phyloP scores from a whole-genome alignment of 2,797 vertebrate species.

The Tokudaia tokunoshimensis region DNA sequence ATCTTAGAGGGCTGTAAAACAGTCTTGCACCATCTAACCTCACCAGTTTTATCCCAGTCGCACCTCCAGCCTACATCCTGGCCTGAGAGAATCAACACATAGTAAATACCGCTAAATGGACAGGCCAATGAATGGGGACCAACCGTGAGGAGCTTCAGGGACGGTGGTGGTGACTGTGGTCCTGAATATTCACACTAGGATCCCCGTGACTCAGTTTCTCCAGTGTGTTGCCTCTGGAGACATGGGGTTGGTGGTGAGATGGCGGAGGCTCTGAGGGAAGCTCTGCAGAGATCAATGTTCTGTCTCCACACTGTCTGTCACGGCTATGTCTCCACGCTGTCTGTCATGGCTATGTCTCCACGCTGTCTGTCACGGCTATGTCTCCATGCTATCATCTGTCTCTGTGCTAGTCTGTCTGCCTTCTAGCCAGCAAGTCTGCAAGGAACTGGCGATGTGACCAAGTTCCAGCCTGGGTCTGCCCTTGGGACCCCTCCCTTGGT shows the following conservation, averaged over 20 bases:
- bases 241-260: neutral
- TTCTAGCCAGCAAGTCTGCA: neutral
- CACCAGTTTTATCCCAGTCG: neutral
- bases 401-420: neutral
- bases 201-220: fast-evolving
- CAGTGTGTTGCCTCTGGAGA: neutral
- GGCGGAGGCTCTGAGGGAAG: fast-evolving
- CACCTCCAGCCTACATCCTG: neutral
- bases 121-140: fast-evolving
- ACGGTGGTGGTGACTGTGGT: neutral
- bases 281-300: neutral
- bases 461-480: neutral
- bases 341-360: no score
- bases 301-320: neutral
- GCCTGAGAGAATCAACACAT: neutral
- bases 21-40: neutral
- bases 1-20: neutral
- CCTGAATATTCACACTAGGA: neutral
- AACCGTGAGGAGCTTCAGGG: fast-evolving
- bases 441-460: neutral
- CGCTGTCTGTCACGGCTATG: fast-evolving
- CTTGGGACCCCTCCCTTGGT: neutral
- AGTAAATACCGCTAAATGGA: neutral
- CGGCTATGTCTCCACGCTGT: neutral
- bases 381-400: neutral